These are phyloP conservation scores for Psittacula derbiana DNA, from an alignment of 2,797 vertebrate genomes.

Conservation along the genomic window DNA sequence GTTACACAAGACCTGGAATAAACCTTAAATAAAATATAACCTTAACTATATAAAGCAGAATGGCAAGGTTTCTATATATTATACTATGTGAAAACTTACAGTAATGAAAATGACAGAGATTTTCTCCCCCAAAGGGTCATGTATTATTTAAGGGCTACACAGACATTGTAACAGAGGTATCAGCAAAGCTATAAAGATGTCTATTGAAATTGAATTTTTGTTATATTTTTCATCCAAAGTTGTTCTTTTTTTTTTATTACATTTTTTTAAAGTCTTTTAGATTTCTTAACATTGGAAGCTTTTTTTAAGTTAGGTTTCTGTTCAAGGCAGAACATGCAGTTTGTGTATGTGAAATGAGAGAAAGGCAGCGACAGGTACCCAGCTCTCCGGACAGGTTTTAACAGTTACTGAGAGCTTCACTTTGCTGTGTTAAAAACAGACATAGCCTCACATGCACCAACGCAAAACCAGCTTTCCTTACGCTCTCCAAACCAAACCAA, in stretches of 20 bases:
- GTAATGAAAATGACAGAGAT: not conserved
- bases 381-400: not conserved
- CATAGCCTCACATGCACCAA: not conserved
- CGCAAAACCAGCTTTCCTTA: not conserved
- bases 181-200: not conserved
- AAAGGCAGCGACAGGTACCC: not conserved
- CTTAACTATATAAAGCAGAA: not conserved
- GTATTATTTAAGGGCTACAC: not conserved
- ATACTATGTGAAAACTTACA: not conserved
- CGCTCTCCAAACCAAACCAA: not conserved
- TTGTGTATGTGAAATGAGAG: not conserved
- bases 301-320: not conserved
- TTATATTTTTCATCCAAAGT: not conserved
- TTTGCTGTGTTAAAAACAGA: not conserved
- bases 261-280: not conserved
- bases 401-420: not conserved
- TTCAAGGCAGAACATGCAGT: not conserved
- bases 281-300: not conserved
- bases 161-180: not conserved
- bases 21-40: slow-evolving; percentile 21
- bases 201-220: not conserved
- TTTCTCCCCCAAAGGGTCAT: not conserved
- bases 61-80: not conserved
- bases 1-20: not conserved
- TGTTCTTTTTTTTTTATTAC: not conserved